phyloP scores from a whole-genome alignment of 2,113 vertebrate genomes.

The Bubalus kerabau region DNA sequence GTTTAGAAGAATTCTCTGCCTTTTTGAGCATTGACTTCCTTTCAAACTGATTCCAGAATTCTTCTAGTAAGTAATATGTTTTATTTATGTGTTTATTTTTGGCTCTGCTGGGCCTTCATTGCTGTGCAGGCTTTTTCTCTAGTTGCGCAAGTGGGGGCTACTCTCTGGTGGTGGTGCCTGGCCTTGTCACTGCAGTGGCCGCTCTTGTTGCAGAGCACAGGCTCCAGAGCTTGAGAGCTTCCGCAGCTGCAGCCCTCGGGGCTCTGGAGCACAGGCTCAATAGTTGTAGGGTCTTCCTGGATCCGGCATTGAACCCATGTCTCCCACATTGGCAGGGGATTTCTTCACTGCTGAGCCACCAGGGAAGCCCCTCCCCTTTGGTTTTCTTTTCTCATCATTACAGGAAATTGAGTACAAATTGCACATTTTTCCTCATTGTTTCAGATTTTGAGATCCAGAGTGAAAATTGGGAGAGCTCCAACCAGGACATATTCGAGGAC shows the following conservation, averaged over 20 bases:
- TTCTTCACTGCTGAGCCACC: neutral
- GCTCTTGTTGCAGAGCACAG: neutral
- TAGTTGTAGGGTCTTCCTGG: neutral
- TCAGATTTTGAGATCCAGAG: constrained; percentile 68
- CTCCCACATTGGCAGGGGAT: neutral
- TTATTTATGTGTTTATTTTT: neutral
- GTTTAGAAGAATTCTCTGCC: neutral
- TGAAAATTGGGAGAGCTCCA: constrained; percentile 46
- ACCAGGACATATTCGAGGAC: constrained; percentile 24
- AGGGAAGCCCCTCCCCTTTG: neutral
- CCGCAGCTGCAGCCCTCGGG: neutral
- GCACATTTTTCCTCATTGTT: constrained; percentile 36
- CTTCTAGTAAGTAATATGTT: neutral
- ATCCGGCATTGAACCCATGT: neutral
- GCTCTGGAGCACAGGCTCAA: neutral
- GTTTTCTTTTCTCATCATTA: neutral
- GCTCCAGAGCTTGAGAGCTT: neutral
- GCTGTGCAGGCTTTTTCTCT: neutral
- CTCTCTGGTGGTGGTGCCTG: neutral
- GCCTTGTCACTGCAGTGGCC: neutral
- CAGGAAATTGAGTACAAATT: neutral
- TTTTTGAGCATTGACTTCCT: neutral
- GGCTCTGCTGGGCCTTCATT: neutral
- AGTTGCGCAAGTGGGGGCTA: neutral
- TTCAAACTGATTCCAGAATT: neutral